Conservation (phyloP, 2,888 invertebrate species). For the Lepas anatifera region DNA sequence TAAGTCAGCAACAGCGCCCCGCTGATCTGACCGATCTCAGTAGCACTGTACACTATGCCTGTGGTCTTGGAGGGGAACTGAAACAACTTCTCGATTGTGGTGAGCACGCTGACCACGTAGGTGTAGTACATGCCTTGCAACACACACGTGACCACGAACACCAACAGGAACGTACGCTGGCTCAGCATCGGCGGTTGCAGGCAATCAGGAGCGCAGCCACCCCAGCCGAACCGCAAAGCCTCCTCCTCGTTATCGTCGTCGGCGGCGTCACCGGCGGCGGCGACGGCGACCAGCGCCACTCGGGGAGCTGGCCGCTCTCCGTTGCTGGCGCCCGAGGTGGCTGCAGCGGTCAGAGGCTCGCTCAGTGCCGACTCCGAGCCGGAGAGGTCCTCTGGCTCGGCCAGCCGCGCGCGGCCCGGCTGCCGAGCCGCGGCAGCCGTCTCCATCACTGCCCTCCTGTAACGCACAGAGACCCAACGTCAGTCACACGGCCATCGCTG, state of each 20-base stretch:
- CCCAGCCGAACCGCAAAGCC: conserved; percentile 16
- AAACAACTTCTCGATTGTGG: conserved; percentile 83
- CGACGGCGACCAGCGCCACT: background rate
- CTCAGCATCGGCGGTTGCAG: conserved; percentile 55
- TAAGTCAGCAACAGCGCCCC: conserved; percentile 77
- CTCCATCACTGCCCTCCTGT: too few relatives aligned
- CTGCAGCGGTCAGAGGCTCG: background rate
- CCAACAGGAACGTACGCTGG: conserved; percentile 75
- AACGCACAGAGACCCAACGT: too few relatives aligned
- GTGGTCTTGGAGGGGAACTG: conserved; percentile 84
- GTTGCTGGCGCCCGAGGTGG: conserved; percentile 5
- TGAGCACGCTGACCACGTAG: conserved; percentile 85
- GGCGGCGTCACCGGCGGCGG: conserved; percentile 1
- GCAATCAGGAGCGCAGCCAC: conserved; percentile 53
- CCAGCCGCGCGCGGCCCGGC: too few relatives aligned
- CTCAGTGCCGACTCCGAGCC: background rate
- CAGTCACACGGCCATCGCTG: too few relatives aligned
- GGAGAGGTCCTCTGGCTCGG: background rate
- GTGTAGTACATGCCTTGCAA: conserved; percentile 74
- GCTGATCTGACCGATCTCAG: conserved; percentile 85
- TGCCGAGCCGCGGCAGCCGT: too few relatives aligned
- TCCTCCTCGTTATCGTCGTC: conserved; percentile 15
- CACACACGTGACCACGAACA: conserved; percentile 43
- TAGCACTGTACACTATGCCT: conserved; percentile 76
- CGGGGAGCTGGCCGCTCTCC: too few relatives aligned